Evolutionary conservation across 2,888 invertebrate genomes (phyloP).

Genomic region (Malthinus flaveolus): DNA sequence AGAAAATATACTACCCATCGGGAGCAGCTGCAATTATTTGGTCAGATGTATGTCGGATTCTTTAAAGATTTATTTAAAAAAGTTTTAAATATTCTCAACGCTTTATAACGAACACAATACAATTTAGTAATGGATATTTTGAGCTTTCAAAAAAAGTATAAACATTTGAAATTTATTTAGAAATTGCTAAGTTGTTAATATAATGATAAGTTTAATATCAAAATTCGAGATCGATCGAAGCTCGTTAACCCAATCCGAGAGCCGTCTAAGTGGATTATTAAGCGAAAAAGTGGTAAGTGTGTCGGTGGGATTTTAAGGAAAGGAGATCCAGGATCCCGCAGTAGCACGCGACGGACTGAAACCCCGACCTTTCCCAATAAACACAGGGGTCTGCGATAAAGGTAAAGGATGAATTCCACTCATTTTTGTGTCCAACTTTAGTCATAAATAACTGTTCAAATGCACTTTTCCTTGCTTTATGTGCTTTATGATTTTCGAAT

Average conservation of each 20-base stretch:
- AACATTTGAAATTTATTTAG: too few relatives aligned
- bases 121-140: background rate
- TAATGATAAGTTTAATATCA: too few relatives aligned
- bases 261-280: constrained; percentile 21
- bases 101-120: background rate
- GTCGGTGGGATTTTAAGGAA: constrained; percentile 29
- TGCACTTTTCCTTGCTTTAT: constrained; percentile 27
- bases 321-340: constrained; percentile 18
- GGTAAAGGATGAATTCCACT: constrained; percentile 31
- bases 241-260: too few relatives aligned
- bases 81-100: too few relatives aligned
- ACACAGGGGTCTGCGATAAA: constrained; percentile 27
- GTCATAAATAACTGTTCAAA: constrained; percentile 31
- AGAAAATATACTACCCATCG: constrained; percentile 19
- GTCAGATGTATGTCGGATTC: constrained; percentile 25
- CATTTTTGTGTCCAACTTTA: constrained; percentile 30
- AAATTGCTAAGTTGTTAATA: too few relatives aligned
- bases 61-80: constrained; percentile 22
- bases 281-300: constrained; percentile 23
- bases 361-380: constrained; percentile 26
- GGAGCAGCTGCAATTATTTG: constrained; percentile 36
- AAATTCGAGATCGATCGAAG: too few relatives aligned
- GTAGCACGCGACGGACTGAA: constrained; percentile 29
- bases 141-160: too few relatives aligned
- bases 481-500: constrained; percentile 21